A percentile compares a stretch with the other conserved stretches of the same genome.
phyloP scores from a whole-genome alignment of 2,113 vertebrate species.

The Rhinolophus ferrumequinum region DNA sequence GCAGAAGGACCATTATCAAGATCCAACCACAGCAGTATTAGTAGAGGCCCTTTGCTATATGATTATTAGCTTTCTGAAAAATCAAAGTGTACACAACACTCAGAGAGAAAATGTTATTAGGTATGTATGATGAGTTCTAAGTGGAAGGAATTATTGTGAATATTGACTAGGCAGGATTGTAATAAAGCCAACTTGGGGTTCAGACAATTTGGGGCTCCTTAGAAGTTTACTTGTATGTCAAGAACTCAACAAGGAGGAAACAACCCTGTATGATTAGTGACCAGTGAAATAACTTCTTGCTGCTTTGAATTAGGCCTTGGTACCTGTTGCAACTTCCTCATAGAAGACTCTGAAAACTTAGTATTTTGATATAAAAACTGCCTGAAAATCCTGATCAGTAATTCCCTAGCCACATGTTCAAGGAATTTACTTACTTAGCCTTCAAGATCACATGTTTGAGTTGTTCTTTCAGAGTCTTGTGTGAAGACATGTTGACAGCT shows the following conservation, averaged over 20 bases:
- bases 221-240: neutral
- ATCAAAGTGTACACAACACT: neutral
- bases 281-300: neutral
- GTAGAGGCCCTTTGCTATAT: neutral
- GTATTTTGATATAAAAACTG: neutral
- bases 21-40: neutral
- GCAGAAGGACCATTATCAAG: neutral
- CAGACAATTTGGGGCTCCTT: neutral
- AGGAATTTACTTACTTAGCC: neutral
- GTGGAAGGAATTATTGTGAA: neutral
- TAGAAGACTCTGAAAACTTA: neutral
- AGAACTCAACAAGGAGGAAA: slow-evolving; percentile 15
- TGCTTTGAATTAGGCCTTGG: neutral
- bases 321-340: neutral
- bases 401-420: neutral
- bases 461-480: neutral
- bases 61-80: slow-evolving; percentile 1
- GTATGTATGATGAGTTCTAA: neutral
- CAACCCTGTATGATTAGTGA: neutral
- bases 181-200: neutral
- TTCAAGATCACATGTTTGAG: neutral
- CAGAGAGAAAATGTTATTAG: neutral
- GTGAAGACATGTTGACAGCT: neutral
- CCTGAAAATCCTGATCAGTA: neutral
- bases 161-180: neutral